A percentile compares a stretch with the other conserved stretches of the same genome.
These are phyloP conservation scores for Gryllus bimaculatus DNA, from an alignment of 1,140 invertebrate species.

Conservation along the genomic window DNA sequence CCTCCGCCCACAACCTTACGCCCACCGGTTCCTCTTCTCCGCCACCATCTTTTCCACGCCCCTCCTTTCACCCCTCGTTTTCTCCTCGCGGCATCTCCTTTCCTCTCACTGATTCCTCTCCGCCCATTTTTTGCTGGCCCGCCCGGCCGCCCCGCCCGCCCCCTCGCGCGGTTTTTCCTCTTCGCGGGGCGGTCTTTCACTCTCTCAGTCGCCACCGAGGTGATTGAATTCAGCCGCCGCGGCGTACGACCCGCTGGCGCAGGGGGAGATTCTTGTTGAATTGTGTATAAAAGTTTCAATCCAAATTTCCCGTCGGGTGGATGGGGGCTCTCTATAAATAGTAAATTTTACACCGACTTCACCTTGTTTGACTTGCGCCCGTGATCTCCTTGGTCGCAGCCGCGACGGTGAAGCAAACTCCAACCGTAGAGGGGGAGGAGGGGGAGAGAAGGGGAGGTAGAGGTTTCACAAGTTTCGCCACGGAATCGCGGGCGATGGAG, in stretches of 20 bases:
- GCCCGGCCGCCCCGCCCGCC: too few species aligned
- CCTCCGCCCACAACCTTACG: too few species aligned
- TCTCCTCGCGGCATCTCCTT: not conserved
- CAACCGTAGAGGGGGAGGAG: too few species aligned
- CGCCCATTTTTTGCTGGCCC: too few species aligned
- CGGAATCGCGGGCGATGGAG: too few species aligned
- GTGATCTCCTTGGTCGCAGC: not conserved
- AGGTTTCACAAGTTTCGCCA: too few species aligned
- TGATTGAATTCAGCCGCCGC: not conserved
- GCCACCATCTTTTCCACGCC: not conserved
- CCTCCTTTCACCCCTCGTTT: not conserved
- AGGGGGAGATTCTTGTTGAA: not conserved
- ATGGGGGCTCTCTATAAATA: not conserved
- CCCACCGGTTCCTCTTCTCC: too few species aligned
- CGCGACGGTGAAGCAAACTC: too few species aligned
- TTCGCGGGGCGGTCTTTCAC: too few species aligned
- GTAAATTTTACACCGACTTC: conserved; percentile 1
- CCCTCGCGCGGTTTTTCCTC: too few species aligned
- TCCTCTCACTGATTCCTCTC: not conserved
- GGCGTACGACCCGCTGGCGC: not conserved
- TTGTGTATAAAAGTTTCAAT: not conserved
- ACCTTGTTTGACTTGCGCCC: not conserved
- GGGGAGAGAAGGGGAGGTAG: too few species aligned
- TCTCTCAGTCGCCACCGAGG: not conserved
- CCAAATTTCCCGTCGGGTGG: not conserved